Conservation (phyloP, 2,113 vertebrate genomes). For the Herpetotheres cachinnans region DNA sequence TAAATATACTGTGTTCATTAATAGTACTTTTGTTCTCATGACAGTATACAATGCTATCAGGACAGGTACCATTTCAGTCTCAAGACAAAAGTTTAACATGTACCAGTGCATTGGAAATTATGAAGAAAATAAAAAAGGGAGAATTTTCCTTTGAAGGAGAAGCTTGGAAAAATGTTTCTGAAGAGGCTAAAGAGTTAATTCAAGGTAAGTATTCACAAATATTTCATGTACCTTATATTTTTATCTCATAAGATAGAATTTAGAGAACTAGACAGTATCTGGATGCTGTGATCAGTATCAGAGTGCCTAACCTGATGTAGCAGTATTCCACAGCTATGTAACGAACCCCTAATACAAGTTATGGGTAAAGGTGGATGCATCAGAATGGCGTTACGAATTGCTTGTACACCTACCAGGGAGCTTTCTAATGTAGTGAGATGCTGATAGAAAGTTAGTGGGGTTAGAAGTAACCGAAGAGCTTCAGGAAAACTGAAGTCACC, state of each 20-base stretch:
- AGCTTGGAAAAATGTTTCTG: slow-evolving; percentile 95
- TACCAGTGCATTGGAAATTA: slow-evolving; percentile 93
- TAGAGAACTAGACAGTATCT: background rate
- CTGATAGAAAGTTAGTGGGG: background rate
- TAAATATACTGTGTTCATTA: background rate
- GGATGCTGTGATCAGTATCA: background rate
- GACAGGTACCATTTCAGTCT: slow-evolving; percentile 96
- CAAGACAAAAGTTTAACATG: slow-evolving; percentile 88
- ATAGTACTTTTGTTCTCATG: slow-evolving; percentile 16
- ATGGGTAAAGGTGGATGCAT: too few relatives aligned
- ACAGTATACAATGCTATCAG: slow-evolving; percentile 97
- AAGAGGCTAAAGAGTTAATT: slow-evolving; percentile 95
- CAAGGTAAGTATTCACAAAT: slow-evolving; percentile 77
- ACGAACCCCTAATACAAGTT: background rate
- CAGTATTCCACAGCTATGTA: background rate
- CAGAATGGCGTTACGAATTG: background rate
- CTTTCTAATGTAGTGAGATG: background rate
- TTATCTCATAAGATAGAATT: background rate
- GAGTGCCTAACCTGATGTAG: background rate
- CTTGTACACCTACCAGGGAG: background rate
- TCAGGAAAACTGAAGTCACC: background rate
- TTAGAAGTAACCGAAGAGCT: background rate
- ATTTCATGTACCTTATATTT: background rate
- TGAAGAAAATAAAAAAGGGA: slow-evolving; percentile 98
- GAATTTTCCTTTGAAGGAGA: slow-evolving; percentile 98